Base-by-base conservation (phyloP, 2,888 invertebrate species). In the Hartigia nigra region DNA sequence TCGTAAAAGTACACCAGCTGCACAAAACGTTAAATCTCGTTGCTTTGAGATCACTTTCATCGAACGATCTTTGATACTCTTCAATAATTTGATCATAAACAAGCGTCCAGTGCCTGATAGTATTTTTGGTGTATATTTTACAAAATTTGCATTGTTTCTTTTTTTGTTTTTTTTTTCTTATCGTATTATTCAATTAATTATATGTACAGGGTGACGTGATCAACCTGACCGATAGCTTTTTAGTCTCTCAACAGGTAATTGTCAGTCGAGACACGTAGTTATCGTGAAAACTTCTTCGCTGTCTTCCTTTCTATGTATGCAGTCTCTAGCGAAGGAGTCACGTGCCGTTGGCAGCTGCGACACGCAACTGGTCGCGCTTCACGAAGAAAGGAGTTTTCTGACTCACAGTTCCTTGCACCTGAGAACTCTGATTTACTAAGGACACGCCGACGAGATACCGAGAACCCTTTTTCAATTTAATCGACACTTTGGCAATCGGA, bases 261-360 rank as follows among this genome's bases (percentile, higher is more conserved):
- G 23, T 55, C 55, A 55, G 55, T 55, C 55, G 2, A 9, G 23
- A 1, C 55, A 55, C 55, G 55, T 9, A 55, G 55, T 23, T 55
- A 55, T 23, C 55, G 23, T 55, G 23, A 55, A 55, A 55, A 72
- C 72, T 34, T 34, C 31, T 12, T 23, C 23, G 14, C 72, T 31
- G 31, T 55, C 23, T 72, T 31, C 72, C 31, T 72, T 72, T 12
- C 4, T 12, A 5, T 70, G 4, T 23, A 3, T 31, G 11, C 31
- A 11, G 31, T 9, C 72, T 72, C 31, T 14, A 23, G 31, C 72
- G 31, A 14, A 5, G 72, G 72, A 31, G 35, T 72, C 72, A 32
- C 72, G 72, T 72, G 31, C 34, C 72, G 72, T 72, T 31, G 72
- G 35, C 34, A 72, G 31, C 72, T 72, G 72, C 31, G 31, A 72